Percentiles rank a stretch among this genome's conserved stretches.
Evolutionary conservation across 2,888 invertebrate genomes (phyloP).

Genomic region (Tenodera sinensis): DNA sequence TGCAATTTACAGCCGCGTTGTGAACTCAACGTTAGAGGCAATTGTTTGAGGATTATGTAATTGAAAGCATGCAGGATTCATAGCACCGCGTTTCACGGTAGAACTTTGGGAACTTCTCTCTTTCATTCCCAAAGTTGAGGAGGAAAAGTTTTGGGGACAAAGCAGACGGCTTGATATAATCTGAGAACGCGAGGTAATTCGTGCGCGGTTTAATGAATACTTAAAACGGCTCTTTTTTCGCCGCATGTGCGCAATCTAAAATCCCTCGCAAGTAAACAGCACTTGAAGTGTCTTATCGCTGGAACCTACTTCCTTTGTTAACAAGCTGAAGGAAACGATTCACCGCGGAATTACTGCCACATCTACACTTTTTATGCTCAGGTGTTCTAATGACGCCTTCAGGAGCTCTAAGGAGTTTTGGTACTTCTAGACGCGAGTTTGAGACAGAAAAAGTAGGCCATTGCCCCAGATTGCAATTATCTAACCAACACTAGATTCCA

Average conservation of each 20-base stretch:
- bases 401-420: background rate
- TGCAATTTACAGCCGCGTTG: no score
- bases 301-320: background rate
- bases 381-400: background rate
- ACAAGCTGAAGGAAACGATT: background rate
- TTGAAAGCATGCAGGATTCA: no score
- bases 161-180: background rate
- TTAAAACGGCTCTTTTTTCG: background rate
- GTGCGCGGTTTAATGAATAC: background rate
- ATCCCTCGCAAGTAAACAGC: background rate
- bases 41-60: no score
- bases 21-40: no score
- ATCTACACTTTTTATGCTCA: background rate
- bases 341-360: background rate
- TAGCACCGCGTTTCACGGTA: background rate
- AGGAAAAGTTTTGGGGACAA: background rate
- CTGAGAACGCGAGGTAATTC: background rate
- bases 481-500: no score
- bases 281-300: background rate
- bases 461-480: no score
- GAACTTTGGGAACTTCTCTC: background rate
- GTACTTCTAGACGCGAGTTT: no score
- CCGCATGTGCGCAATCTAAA: background rate
- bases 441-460: no score
- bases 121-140: background rate